A percentile compares a stretch with the other conserved stretches of the same genome.
Conservation (phyloP, 1,140 invertebrate genomes). For the Lerema accius region DNA sequence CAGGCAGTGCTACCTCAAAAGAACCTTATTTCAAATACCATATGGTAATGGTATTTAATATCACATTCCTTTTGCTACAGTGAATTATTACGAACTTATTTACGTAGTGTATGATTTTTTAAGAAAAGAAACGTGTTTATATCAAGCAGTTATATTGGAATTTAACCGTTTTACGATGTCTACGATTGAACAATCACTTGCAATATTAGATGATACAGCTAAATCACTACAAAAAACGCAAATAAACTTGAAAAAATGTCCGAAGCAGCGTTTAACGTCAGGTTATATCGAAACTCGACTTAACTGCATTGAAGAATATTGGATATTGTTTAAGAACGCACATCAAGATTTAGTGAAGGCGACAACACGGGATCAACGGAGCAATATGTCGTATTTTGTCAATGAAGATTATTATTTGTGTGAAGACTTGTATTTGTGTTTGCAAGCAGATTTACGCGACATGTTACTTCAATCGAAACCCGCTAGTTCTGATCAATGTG, state of each 20-base stretch:
- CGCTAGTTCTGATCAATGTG: no score
- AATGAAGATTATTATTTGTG: conserved; percentile 10
- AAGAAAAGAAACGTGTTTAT: no score
- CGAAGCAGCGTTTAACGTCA: neutral
- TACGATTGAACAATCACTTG: neutral
- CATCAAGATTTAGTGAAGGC: neutral
- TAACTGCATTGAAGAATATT: neutral
- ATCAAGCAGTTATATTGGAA: no score
- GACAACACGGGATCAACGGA: neutral
- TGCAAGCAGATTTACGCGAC: conserved; percentile 25
- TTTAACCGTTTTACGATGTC: no score
- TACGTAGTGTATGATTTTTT: no score
- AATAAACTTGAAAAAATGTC: neutral
- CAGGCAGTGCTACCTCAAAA: no score
- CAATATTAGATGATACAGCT: conserved; percentile 16
- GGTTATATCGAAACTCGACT: neutral
- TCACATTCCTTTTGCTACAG: no score
- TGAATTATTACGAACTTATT: no score
- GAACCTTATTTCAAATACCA: no score
- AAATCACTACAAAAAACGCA: conserved; percentile 15
- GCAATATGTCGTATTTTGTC: conserved; percentile 10
- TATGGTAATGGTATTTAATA: no score
- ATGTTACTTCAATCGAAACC: no score
- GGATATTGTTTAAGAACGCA: neutral
- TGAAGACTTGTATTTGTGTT: conserved; percentile 23